Evolutionary conservation across 2,888 invertebrate species (phyloP).

Genomic region (Drosophila kokeensis): DNA sequence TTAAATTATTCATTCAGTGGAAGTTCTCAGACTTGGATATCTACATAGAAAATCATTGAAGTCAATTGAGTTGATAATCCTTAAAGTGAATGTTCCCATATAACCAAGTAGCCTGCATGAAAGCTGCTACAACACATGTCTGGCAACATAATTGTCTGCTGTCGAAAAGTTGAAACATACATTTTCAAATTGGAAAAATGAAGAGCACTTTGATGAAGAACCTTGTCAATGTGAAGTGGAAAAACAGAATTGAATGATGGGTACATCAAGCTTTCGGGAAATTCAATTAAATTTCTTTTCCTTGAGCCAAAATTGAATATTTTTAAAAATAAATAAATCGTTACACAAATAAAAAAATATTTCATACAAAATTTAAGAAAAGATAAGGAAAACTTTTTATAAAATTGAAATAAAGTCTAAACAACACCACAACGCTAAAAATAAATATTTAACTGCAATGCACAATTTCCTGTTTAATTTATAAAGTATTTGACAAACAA

Average conservation of each 20-base stretch:
- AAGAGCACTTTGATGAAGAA: constrained; percentile 46
- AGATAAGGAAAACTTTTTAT: not conserved
- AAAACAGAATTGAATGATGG: constrained; percentile 28
- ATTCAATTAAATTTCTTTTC: constrained; percentile 9
- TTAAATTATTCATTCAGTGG: constrained; percentile 21
- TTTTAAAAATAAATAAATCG: not conserved
- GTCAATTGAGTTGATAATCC: constrained; percentile 56
- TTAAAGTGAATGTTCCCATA: constrained; percentile 23
- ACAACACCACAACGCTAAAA: not conserved
- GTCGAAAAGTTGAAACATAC: constrained; percentile 18
- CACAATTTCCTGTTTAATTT: constrained; percentile 5
- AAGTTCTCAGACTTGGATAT: constrained; percentile 19
- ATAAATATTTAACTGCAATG: constrained; percentile 26
- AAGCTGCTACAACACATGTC: constrained; percentile 27
- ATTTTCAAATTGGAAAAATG: constrained; percentile 48
- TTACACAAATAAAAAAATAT: not conserved
- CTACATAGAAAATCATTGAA: constrained; percentile 31
- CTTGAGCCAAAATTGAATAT: not conserved
- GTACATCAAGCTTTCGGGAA: constrained; percentile 8
- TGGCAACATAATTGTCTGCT: constrained; percentile 48
- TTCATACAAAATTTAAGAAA: not conserved
- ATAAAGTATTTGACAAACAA: constrained; percentile 25
- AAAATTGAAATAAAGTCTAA: not conserved
- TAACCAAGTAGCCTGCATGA: constrained; percentile 17
- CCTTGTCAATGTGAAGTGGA: constrained; percentile 44